phyloP scores from a whole-genome alignment of 2,797 vertebrate species.

The Rhincodon typus region DNA sequence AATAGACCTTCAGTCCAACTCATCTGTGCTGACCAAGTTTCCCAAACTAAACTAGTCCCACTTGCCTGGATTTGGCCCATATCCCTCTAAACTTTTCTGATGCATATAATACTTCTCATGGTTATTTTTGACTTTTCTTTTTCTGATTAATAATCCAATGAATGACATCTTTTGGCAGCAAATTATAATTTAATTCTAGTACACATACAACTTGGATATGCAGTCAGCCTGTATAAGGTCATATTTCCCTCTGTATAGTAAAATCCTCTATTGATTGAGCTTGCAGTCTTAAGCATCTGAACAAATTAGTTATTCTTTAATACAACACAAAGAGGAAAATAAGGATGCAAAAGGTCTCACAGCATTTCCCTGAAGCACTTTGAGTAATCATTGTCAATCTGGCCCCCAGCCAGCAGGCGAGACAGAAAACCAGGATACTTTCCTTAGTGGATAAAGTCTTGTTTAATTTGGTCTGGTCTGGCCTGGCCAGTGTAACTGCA shows the following conservation, averaged over 20 bases:
- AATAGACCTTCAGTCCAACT: too few species aligned
- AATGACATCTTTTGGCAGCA: not conserved
- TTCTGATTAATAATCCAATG: not conserved
- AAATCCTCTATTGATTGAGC: not conserved
- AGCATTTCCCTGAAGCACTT: not conserved
- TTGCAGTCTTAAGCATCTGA: not conserved
- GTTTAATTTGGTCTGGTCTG: too few species aligned
- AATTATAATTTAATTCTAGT: not conserved
- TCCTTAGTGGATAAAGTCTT: too few species aligned
- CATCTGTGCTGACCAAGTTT: too few species aligned
- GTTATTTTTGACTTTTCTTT: slow-evolving; percentile 7
- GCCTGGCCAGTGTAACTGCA: too few species aligned
- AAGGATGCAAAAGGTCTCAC: not conserved
- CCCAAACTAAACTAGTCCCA: too few species aligned
- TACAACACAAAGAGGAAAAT: not conserved
- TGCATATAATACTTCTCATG: not conserved
- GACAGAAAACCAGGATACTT: too few species aligned
- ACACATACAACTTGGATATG: not conserved
- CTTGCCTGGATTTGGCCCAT: too few species aligned
- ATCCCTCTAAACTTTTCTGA: too few species aligned
- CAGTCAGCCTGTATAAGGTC: not conserved
- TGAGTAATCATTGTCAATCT: too few species aligned
- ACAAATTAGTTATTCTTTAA: not conserved
- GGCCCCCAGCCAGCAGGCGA: too few species aligned
- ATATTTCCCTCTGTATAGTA: not conserved